A percentile compares a stretch with the other conserved stretches of the same genome.
Evolutionary conservation across 2,113 vertebrate genomes (phyloP).

Genomic region (Tragelaphus scriptus): DNA sequence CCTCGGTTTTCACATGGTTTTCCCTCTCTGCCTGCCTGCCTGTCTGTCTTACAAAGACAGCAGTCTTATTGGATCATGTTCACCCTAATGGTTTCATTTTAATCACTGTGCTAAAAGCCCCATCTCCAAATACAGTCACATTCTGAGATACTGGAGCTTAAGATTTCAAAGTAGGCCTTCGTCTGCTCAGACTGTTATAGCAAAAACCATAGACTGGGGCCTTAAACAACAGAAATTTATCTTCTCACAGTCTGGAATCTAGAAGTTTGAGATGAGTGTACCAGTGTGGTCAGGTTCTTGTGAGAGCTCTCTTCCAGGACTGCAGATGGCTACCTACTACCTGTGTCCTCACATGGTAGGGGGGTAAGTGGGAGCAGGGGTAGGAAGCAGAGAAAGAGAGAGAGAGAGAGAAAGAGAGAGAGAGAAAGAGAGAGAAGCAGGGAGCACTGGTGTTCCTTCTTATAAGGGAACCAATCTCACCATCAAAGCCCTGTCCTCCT

Average conservation of each 20-base stretch:
- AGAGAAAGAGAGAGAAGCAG: not conserved
- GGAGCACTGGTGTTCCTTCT: not conserved
- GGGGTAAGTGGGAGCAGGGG: not conserved
- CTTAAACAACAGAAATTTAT: not conserved
- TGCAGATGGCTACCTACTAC: not conserved
- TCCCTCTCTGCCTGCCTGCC: not conserved
- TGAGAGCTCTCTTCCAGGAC: not conserved
- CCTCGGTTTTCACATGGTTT: not conserved
- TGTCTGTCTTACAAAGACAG: not conserved
- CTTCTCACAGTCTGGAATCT: not conserved
- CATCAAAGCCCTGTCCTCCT: not conserved
- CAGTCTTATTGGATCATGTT: not conserved
- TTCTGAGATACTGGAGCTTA: not conserved
- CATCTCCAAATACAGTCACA: not conserved
- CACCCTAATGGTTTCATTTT: not conserved
- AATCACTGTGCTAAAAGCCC: not conserved
- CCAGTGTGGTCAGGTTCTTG: not conserved
- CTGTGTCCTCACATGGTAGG: not conserved
- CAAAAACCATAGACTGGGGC: not conserved
- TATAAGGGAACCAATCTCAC: not conserved
- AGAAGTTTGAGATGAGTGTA: not conserved
- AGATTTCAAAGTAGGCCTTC: not conserved
- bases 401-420: not conserved
- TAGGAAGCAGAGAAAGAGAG: not conserved
- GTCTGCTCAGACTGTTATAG: too few species aligned